phyloP scores from a whole-genome alignment of 2,113 vertebrate genomes.

The Malurus cyaneus region DNA sequence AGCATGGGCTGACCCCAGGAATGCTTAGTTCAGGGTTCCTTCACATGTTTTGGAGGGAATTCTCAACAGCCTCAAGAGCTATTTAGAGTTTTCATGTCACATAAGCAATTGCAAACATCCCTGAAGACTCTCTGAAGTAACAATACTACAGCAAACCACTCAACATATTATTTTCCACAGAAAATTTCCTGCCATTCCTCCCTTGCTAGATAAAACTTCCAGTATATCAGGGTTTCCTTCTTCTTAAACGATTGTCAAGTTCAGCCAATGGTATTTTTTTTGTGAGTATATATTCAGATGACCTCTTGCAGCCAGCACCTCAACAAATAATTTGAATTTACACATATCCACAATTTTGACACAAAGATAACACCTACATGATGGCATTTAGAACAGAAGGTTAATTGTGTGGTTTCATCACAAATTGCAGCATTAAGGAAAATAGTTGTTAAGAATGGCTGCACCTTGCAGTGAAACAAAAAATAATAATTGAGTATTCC shows the following conservation, averaged over 20 bases:
- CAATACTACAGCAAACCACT: background rate
- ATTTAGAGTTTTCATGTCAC: background rate
- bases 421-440: background rate
- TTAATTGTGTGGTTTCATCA: background rate
- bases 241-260: background rate
- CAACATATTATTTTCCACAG: background rate
- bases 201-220: background rate
- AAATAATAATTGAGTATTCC: background rate
- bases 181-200: background rate
- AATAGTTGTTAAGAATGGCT: background rate
- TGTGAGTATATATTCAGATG: background rate
- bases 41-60: background rate
- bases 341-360: background rate
- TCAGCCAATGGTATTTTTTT: background rate
- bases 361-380: background rate
- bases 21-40: background rate
- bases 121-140: background rate
- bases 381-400: background rate
- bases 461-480: background rate
- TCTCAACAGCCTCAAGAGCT: fast-evolving
- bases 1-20: background rate
- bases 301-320: background rate
- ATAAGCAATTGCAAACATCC: background rate
- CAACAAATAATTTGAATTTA: background rate
- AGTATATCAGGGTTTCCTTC: background rate